phyloP scores from a whole-genome alignment of 2,113 vertebrate species.

The Gasterosteus aculeatus region DNA sequence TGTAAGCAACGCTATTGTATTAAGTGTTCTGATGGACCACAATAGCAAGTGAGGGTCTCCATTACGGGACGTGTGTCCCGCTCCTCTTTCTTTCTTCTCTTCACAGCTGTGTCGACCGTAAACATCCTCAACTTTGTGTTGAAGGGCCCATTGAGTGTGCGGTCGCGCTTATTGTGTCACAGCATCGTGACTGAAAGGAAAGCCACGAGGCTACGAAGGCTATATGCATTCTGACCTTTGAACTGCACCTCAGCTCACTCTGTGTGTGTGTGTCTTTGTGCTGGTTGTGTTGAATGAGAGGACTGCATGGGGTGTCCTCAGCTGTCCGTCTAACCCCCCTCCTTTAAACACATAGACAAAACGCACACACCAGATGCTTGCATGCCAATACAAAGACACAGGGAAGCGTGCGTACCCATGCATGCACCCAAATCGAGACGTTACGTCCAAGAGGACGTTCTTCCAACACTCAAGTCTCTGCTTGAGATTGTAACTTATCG shows the following conservation, averaged over 20 bases:
- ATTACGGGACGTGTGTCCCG: constrained; percentile 18
- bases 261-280: constrained; percentile 34
- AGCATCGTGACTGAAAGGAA: constrained; percentile 43
- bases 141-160: constrained; percentile 49
- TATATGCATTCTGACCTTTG: constrained; percentile 65
- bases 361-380: constrained; percentile 59
- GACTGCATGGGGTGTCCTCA: constrained; percentile 42
- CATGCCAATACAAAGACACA: constrained; percentile 61
- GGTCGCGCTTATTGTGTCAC: constrained; percentile 65
- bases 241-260: constrained; percentile 59
- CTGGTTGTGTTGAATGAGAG: constrained; percentile 38
- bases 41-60: not conserved
- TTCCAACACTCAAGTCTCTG: constrained; percentile 9
- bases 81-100: not conserved
- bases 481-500: not conserved
- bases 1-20: not conserved
- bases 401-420: constrained; percentile 66
- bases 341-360: constrained; percentile 47
- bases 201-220: constrained; percentile 61
- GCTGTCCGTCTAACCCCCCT: constrained; percentile 61
- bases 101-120: constrained; percentile 50
- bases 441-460: constrained; percentile 25
- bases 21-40: not conserved
- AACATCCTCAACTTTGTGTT: constrained; percentile 45
- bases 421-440: constrained; percentile 11